Percentiles rank a stretch among this genome's conserved stretches.
These are phyloP conservation scores for Microplitis mediator DNA, from an alignment of 1,140 invertebrate species.

Conservation along the genomic window DNA sequence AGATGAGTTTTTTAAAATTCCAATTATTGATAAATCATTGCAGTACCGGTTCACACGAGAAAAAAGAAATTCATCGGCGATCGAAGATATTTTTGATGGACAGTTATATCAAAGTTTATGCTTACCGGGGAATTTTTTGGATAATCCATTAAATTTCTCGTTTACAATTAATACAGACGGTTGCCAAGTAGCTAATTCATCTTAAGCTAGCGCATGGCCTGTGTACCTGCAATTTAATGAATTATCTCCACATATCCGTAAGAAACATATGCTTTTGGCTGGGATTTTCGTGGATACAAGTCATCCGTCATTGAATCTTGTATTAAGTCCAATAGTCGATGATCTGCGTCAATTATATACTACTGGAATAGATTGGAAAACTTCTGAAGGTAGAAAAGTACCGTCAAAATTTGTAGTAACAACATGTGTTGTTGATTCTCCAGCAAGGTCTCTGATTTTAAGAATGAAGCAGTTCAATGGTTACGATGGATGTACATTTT, in stretches of 20 bases:
- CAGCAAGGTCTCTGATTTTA: background rate
- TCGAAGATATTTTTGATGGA: conserved; percentile 29
- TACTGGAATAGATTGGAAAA: background rate
- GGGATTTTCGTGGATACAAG: conserved; percentile 23
- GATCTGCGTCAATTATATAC: too few species aligned
- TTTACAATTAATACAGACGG: conserved; percentile 26
- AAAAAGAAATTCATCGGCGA: conserved; percentile 8
- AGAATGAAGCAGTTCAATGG: conserved; percentile 10
- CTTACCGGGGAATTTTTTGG: background rate
- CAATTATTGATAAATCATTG: too few species aligned
- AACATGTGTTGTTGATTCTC: conserved; percentile 9
- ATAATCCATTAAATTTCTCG: conserved; percentile 22
- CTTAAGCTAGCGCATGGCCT: conserved; percentile 24
- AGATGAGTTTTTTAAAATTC: too few species aligned
- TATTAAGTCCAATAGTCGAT: background rate
- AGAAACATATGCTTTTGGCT: conserved; percentile 20
- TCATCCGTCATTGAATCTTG: conserved; percentile 21
- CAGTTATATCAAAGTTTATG: conserved; percentile 9
- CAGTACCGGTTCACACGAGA: conserved; percentile 12
- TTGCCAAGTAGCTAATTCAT: conserved; percentile 14
- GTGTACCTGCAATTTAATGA: conserved; percentile 29
- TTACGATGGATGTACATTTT: conserved; percentile 3
- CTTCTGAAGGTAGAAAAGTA: background rate
- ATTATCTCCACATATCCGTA: conserved; percentile 24
- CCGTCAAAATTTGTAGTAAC: conserved; percentile 6